These are phyloP conservation scores for Buathra laborator DNA, from an alignment of 2,888 invertebrate genomes.

Conservation along the genomic window DNA sequence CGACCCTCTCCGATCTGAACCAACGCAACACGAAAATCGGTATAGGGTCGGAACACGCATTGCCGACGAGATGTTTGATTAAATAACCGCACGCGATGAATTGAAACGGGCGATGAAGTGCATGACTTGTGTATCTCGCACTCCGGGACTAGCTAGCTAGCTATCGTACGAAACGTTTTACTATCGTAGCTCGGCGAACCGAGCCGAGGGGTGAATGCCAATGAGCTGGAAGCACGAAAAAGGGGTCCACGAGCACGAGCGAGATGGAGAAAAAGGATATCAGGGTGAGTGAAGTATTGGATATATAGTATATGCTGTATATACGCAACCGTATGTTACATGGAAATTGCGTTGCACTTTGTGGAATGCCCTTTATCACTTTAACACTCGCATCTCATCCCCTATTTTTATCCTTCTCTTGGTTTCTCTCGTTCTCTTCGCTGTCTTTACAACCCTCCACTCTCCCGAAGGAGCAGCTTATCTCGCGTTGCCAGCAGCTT, in stretches of 20 bases:
- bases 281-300: slow-evolving; percentile 40
- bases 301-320: background rate
- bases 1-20: slow-evolving; percentile 36
- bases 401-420: background rate
- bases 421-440: background rate
- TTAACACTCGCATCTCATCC: slow-evolving; percentile 58
- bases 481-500: slow-evolving; percentile 54
- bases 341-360: slow-evolving; percentile 65
- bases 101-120: slow-evolving; percentile 84
- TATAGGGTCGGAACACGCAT: slow-evolving; percentile 35
- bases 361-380: slow-evolving; percentile 63
- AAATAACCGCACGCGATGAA: slow-evolving; percentile 85
- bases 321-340: slow-evolving; percentile 31
- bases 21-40: slow-evolving; percentile 27
- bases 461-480: slow-evolving; percentile 6
- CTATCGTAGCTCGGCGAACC: slow-evolving; percentile 23
- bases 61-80: slow-evolving; percentile 82
- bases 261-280: slow-evolving; percentile 39
- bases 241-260: slow-evolving; percentile 38
- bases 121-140: slow-evolving; percentile 81
- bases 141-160: background rate
- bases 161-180: slow-evolving; percentile 24
- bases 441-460: slow-evolving; percentile 32
- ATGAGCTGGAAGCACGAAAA: slow-evolving; percentile 68
- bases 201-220: slow-evolving; percentile 69